These are phyloP conservation scores for Petrolisthes cinctipes DNA, from an alignment of 2,888 invertebrate species.

Conservation along the genomic window DNA sequence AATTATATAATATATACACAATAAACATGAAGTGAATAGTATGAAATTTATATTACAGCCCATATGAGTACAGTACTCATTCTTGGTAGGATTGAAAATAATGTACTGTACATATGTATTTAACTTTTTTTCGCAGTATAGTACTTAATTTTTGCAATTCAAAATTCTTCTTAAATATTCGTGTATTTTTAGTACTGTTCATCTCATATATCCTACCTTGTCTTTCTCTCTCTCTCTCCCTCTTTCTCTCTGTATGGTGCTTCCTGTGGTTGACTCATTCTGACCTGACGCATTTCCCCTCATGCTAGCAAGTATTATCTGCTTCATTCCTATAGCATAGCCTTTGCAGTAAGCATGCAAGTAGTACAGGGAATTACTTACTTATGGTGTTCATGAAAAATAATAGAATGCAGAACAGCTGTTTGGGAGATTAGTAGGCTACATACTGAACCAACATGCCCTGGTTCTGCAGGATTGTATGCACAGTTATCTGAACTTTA, in stretches of 20 bases:
- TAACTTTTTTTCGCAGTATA: too few species aligned
- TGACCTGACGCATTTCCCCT: neutral
- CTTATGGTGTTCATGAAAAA: too few species aligned
- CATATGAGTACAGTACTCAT: constrained; percentile 7
- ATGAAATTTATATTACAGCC: constrained; percentile 36
- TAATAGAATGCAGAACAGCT: too few species aligned
- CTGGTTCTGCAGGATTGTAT: too few species aligned
- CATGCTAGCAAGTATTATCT: neutral
- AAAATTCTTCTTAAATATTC: too few species aligned
- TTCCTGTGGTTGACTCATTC: neutral
- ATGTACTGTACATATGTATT: too few species aligned
- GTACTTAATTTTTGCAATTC: too few species aligned
- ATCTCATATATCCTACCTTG: neutral
- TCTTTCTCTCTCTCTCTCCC: neutral
- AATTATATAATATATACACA: constrained; percentile 24
- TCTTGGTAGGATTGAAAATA: too few species aligned
- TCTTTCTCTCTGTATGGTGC: neutral
- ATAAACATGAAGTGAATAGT: constrained; percentile 26
- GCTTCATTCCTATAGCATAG: neutral
- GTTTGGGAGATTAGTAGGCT: too few species aligned
- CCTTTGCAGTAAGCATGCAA: neutral
- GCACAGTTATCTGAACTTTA: too few species aligned
- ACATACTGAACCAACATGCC: too few species aligned
- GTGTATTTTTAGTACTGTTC: too few species aligned
- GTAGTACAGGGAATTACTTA: neutral